Evolutionary conservation across 2,113 vertebrate species (phyloP).

Genomic region (Columbina picui): DNA sequence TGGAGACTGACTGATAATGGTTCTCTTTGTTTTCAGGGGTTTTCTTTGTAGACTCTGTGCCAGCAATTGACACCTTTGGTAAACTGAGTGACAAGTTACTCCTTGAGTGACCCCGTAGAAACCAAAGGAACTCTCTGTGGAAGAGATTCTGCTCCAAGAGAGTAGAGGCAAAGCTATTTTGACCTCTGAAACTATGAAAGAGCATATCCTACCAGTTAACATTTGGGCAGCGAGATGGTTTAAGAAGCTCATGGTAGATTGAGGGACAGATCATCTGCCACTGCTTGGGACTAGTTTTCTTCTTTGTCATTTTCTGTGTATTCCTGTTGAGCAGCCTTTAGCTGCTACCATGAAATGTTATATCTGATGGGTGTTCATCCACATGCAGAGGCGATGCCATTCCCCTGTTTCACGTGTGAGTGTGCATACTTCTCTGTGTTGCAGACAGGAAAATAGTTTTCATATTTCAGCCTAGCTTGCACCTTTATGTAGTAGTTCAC

Average conservation of each 20-base stretch:
- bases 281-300: background rate
- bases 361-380: background rate
- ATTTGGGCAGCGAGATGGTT: background rate
- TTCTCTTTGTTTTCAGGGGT: background rate
- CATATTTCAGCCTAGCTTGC: background rate
- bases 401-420: background rate
- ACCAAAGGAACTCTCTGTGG: background rate
- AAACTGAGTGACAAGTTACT: background rate
- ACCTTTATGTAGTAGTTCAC: background rate
- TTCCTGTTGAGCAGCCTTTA: background rate
- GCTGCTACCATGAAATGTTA: background rate
- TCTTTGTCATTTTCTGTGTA: background rate
- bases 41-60: background rate
- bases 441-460: background rate
- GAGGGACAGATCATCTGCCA: background rate
- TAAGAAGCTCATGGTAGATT: background rate
- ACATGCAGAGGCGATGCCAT: fast-evolving
- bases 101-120: background rate
- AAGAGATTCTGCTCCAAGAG: background rate
- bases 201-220: background rate
- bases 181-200: background rate
- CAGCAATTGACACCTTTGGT: background rate
- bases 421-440: background rate
- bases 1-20: background rate
- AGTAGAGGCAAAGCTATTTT: background rate